Base-by-base conservation (phyloP, 2,797 vertebrate species). In the Tympanoctomys barrerae region DNA sequence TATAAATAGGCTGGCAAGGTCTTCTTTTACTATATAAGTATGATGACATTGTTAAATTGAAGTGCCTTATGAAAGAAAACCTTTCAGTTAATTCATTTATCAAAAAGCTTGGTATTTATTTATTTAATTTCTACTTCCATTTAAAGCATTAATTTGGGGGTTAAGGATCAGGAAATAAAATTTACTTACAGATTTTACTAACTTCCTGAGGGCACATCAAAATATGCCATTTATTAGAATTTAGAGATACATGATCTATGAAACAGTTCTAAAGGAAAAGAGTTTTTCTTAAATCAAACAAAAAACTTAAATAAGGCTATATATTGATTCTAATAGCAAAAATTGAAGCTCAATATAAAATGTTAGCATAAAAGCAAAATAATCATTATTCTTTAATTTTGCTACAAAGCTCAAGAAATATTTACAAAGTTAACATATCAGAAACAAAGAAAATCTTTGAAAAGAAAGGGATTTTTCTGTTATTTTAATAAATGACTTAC, bases 21-120 rank as follows among this genome's bases (percentile, higher is more conserved):
- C 70, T 91, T 73, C 24, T 91, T 77, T 93, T 77, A 90, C n/a
- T 89, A 84, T 78, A 24, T 49, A 81, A 88, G 93, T 91, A 89
- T 62, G n/a, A 81, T 80, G 66, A 54, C 70, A 85, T 95, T 90
- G 49, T 93, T 80, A 89, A 92, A 62, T 59, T 77, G 39, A 88
- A 95, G 21, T 61, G 31, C 52, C 93, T 91, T 87, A 75, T 83
- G 42, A 97, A 94, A 39, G 52, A 95, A 83, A 39, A 1, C 5
- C 42, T 87, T 95, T 96, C 70, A 87, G 54, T 90, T 92, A 70
- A 75, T 87, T 83, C 28, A 73, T 36, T 75, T 62, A 82, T 68
- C 39, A 86, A 79, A 90, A 85, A 77, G 5, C 7, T 10, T 90
- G 82, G 82, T 77, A 12, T 42, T 62, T 92, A 5, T 70, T 79